Evolutionary conservation across 92 coral and sea anemone species (phyloP), one percentile per base, ranked within the genome.

Genomic region (Umimayanthus kanabou): DNA sequence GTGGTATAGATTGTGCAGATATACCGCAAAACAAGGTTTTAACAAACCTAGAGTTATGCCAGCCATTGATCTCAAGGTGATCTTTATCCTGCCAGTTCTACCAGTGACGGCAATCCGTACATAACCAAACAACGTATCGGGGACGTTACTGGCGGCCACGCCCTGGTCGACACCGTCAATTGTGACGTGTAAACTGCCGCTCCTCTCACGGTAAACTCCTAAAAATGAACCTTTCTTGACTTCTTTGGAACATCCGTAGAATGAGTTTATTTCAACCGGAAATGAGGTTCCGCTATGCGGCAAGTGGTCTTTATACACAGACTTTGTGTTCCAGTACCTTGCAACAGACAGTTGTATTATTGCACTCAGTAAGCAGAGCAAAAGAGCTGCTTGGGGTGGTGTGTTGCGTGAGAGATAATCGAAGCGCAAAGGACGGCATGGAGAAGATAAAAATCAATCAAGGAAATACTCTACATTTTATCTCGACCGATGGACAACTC

Each of bases 301-400:
- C 86, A 75, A 69, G 25, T 70, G 64, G 67, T 42, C 77, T 14
- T 83, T 83, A 18, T 28, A 45, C 65, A 83, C 87, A 0, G 87
- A 69, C 45, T 83, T 83, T 25, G 87, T 83, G 39, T 83, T 70
- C 87, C 87, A 83, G 22, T 42, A 83, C 87, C 87, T 83, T n/a
- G n/a, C 25, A 40, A 16, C 50, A 67, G 11, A 22, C 28, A 26
- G 29, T n/a, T 78, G 1, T 7, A 0, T 49, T 15, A 15, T 22
- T 5, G 50, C 3, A 14, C 7, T 53, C 43, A 18, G 42, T 29
- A 29, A 10, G 16, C 40, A 16, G 9, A 53, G 2, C 15, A 33
- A 4, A 42, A 42, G 2, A 3, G 6, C 10, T 6, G 0, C 18
- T 6, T n/a, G 2, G 10, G 13, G 18, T 40, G 4, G 14, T 9